Evolutionary conservation across 2,888 invertebrate genomes (phyloP).

Genomic region (Acrobasis repandana): DNA sequence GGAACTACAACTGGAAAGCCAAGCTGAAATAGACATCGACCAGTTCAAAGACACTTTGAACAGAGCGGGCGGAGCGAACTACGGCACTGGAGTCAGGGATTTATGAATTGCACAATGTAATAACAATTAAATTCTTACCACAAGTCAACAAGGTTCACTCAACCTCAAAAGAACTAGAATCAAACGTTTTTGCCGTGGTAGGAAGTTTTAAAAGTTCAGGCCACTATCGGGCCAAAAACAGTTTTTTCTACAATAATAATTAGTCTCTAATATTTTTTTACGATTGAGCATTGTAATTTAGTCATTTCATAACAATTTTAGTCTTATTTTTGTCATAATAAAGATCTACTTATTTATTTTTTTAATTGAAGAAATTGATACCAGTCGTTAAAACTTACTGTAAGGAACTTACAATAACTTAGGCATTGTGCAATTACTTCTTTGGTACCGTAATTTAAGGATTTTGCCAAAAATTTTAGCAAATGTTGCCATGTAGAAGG

Average conservation of each 20-base stretch:
- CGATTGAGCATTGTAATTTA: conserved; percentile 30
- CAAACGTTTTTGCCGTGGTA: conserved; percentile 30
- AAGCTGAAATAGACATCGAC: conserved; percentile 87
- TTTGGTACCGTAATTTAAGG: conserved; percentile 52
- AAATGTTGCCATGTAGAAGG: conserved; percentile 72
- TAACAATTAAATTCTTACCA: conserved; percentile 39
- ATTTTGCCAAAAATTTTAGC: conserved; percentile 63
- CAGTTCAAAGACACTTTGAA: conserved; percentile 86
- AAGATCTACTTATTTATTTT: conserved; percentile 51
- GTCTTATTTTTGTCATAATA: conserved; percentile 48
- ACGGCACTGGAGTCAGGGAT: conserved; percentile 89
- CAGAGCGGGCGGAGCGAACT: conserved; percentile 91
- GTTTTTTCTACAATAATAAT: conserved; percentile 34
- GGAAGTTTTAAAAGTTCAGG: conserved; percentile 37
- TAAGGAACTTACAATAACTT: conserved; percentile 29
- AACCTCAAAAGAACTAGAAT: neutral
- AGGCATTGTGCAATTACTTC: conserved; percentile 53
- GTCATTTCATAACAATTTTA: conserved; percentile 35
- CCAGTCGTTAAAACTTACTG: conserved; percentile 40
- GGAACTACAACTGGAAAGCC: conserved; percentile 87
- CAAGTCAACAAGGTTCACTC: conserved; percentile 30
- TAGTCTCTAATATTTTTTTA: conserved; percentile 25
- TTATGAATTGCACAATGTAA: conserved; percentile 70
- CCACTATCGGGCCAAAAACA: conserved; percentile 42
- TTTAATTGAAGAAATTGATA: conserved; percentile 33